Base-by-base conservation (phyloP, 2,888 invertebrate species). In the Ceriagrion tenellum region DNA sequence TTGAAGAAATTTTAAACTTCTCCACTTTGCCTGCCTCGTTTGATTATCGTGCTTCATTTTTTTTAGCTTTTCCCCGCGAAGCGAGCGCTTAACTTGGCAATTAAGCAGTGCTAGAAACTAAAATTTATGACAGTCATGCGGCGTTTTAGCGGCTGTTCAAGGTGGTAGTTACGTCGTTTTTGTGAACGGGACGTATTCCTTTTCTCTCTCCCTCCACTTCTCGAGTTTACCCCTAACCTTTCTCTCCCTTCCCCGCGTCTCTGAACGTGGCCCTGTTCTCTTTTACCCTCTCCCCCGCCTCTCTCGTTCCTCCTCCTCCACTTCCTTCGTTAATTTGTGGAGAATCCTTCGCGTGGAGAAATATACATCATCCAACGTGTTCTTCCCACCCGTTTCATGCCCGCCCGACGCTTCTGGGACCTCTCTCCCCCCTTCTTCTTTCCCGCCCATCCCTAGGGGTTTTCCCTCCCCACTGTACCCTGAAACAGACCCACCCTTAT, bases 361-460 rank as follows among this genome's bases (percentile, higher is more conserved):
- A 93, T 93, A 93, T 93, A 63, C 93, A 93, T 93, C 93, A 93
- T 93, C 93, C 93, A 93, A 40, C 47, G 93, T 93, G 69, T 69
- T 35, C 69, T 18, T 30, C 74, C 74, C 74, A 13, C 74, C 35
- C 18, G 10, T 26, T 81, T 35, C 74, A 20, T 10, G 23, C 69
- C 69, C 69, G 69, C 40, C 35, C 30, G 30, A 90, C 63, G 91
- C 91, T 63, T 47, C 88, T 88, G 47, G 40, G 23, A 47, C 88
- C 40, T 12, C 23, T 47, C 47, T 8, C 40, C 35, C 35, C 88
- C 35, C 81, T 59, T 59, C 59, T 12, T 47, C 47, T 8, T 47
- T 47, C 47, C 4, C 47, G 47, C 4, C 47, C 47, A n/a, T 30
- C 26, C 81, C n/a, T 81, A 4, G 30, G 35, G 20, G 10, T 35